Conservation (phyloP, 2,113 vertebrate species). For the Austrofundulus limnaeus region DNA sequence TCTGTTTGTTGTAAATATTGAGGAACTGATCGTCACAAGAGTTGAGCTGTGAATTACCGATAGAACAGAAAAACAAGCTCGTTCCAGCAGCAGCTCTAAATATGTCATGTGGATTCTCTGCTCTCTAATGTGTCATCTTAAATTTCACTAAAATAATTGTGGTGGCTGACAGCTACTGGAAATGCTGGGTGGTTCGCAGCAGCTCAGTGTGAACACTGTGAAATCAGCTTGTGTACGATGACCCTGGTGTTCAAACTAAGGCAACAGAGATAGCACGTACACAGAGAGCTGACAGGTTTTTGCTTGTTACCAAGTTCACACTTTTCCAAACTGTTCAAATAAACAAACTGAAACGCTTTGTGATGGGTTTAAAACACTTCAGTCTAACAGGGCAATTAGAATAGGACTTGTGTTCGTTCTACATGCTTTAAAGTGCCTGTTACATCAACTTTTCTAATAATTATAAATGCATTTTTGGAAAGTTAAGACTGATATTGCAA, state of each 20-base stretch:
- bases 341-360: too few relatives aligned
- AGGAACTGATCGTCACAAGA: not conserved
- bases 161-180: constrained; percentile 8
- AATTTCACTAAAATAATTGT: not conserved
- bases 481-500: too few relatives aligned
- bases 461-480: too few relatives aligned
- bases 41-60: not conserved
- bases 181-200: constrained; percentile 13
- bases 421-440: too few relatives aligned
- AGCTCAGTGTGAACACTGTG: constrained; percentile 50
- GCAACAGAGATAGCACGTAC: constrained; percentile 24
- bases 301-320: constrained; percentile 20
- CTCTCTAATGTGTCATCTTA: not conserved
- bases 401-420: too few relatives aligned
- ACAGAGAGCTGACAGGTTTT: constrained; percentile 18
- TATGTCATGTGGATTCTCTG: not conserved
- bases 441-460: too few relatives aligned
- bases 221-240: constrained; percentile 28
- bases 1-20: not conserved
- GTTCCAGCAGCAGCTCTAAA: not conserved
- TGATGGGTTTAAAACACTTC: too few relatives aligned
- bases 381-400: too few relatives aligned
- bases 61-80: not conserved
- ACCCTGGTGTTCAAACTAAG: constrained; percentile 29
- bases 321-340: not conserved